These are phyloP conservation scores for Pseudorhombus dupliciocellatus DNA, from an alignment of 2,113 vertebrate genomes.

Conservation along the genomic window DNA sequence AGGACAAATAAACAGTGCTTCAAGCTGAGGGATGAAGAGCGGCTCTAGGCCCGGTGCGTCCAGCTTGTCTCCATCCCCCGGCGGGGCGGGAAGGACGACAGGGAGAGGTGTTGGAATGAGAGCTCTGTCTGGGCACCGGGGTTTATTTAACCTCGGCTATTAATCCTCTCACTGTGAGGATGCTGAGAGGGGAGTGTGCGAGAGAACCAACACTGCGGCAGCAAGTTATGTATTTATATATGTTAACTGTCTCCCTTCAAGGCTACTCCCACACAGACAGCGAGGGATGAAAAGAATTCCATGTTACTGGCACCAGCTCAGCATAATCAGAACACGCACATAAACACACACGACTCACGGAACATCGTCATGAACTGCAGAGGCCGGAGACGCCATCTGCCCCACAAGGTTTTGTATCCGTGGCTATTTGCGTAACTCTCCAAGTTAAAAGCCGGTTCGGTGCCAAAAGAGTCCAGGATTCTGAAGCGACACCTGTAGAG, in stretches of 20 bases:
- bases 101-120: conserved; percentile 66
- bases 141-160: conserved; percentile 68
- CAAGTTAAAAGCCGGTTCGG: conserved; percentile 79
- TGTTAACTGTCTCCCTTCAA: not conserved
- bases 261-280: not conserved
- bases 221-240: not conserved
- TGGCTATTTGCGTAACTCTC: conserved; percentile 64
- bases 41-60: conserved; percentile 46
- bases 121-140: conserved; percentile 48
- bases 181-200: conserved; percentile 11
- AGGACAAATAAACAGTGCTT: conserved; percentile 73
- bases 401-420: conserved; percentile 77
- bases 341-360: conserved; percentile 65
- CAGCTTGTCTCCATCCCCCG: conserved; percentile 67
- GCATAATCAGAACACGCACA: not conserved
- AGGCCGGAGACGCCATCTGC: conserved; percentile 78
- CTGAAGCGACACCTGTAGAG: conserved; percentile 74
- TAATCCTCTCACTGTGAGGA: conserved; percentile 51
- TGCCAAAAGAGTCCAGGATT: conserved; percentile 81
- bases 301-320: too few relatives aligned
- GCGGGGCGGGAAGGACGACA: conserved; percentile 58
- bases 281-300: not conserved
- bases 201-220: conserved; percentile 17
- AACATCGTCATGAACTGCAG: conserved; percentile 83
- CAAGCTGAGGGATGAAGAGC: conserved; percentile 42